Conservation (phyloP, 2,113 vertebrate species). For the Psittacus erithacus region DNA sequence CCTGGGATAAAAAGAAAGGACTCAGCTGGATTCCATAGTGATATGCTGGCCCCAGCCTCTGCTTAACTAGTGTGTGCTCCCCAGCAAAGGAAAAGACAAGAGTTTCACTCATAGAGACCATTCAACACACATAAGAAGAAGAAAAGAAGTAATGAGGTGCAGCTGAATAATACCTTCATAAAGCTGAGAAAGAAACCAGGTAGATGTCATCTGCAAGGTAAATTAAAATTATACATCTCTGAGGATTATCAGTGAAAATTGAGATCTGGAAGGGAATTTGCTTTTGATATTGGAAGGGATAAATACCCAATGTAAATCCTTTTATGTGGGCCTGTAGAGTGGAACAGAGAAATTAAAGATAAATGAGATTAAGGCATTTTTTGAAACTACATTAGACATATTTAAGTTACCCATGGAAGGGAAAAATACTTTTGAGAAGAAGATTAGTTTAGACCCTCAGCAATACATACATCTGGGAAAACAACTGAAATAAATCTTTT, state of each 20-base stretch:
- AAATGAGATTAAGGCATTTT: constrained; percentile 58
- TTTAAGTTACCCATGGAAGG: background rate
- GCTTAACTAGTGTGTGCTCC: background rate
- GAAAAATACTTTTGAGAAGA: background rate
- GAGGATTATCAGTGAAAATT: constrained; percentile 53
- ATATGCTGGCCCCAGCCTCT: background rate
- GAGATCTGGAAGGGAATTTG: constrained; percentile 62
- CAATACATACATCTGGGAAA: constrained; percentile 32
- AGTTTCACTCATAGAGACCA: background rate
- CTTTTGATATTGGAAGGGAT: constrained; percentile 43
- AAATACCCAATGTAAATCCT: constrained; percentile 53
- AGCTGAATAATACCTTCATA: constrained; percentile 3
- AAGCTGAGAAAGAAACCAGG: constrained; percentile 39
- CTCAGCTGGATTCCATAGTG: background rate
- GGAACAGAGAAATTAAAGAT: constrained; percentile 61
- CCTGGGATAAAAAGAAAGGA: constrained; percentile 3
- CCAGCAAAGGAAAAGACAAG: background rate
- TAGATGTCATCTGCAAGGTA: constrained; percentile 60
- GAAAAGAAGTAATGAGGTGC: background rate
- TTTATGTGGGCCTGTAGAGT: constrained; percentile 22
- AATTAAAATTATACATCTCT: constrained; percentile 54
- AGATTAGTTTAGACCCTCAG: constrained; percentile 26
- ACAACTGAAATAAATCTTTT: background rate
- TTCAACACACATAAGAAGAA: background rate
- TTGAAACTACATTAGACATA: constrained; percentile 11